phyloP scores from a whole-genome alignment of 2,888 invertebrate genomes.

The Zelleria hepariella region DNA sequence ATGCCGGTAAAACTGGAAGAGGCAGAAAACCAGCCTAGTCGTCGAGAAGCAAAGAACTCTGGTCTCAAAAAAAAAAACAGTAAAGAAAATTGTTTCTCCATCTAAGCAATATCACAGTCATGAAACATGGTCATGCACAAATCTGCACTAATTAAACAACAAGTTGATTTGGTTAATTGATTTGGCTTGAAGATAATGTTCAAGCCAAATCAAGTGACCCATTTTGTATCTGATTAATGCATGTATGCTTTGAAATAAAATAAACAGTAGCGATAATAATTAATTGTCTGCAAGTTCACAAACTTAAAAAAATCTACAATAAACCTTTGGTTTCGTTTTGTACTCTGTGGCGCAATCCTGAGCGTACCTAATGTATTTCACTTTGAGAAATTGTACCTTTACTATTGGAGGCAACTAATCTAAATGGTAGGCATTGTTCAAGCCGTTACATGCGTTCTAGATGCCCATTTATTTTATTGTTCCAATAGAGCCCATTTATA shows the following conservation, averaged over 20 bases:
- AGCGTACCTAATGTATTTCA: slow-evolving; percentile 1
- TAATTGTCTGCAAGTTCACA: too few relatives aligned
- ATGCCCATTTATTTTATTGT: not conserved
- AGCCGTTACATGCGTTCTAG: not conserved
- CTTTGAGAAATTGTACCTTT: not conserved
- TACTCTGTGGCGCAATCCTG: not conserved
- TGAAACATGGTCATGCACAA: too few relatives aligned
- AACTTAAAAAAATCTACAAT: not conserved
- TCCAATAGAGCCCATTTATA: not conserved
- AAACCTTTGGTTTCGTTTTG: not conserved
- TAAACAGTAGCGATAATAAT: too few relatives aligned
- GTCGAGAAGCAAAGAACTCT: not conserved
- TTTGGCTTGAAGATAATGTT: too few relatives aligned
- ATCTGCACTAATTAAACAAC: too few relatives aligned
- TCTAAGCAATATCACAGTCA: too few relatives aligned
- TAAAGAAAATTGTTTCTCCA: not conserved
- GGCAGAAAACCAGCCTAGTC: not conserved
- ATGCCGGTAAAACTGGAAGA: not conserved
- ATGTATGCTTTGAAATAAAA: too few relatives aligned
- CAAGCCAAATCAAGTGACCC: too few relatives aligned
- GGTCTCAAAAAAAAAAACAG: not conserved
- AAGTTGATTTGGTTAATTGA: too few relatives aligned
- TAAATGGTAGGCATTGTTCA: not conserved
- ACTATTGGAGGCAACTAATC: not conserved
- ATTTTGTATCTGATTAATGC: too few relatives aligned